Base-by-base conservation (phyloP, 2,113 vertebrate species). In the Pipra filicauda region DNA sequence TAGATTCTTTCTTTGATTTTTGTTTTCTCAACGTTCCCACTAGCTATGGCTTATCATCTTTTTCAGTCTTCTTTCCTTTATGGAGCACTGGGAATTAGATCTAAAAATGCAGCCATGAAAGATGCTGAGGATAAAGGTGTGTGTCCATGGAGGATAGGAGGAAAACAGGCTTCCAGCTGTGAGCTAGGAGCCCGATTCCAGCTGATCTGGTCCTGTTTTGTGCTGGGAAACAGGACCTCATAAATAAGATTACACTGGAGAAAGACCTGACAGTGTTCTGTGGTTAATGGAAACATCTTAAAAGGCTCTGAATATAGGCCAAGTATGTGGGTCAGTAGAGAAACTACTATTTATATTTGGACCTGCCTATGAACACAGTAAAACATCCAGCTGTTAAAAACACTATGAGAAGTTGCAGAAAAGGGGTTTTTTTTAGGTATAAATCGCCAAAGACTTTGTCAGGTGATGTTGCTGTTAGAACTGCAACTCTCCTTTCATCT, bases 301-400 rank as follows among this genome's bases (percentile, higher is more conserved):
- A 84, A 94, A 95, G 93, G 49, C 22, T 66, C 79, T 85, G 93
- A 95, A 93, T 91, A 58, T 89, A 88, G 91, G 94, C 94, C 94
- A 96, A 97, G 74, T 82, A 93, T 95, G 87, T 93, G 89, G 95
- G 93, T 94, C 95, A 97, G 87, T 85, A 88, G 91, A 97, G 95
- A 89, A 95, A 89, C 76, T 82, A 23, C 80, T 89, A 87, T 91
- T 94, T 94, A 61, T 93, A 76, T 89, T 95, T 94, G 81, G 93
- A 93, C 41, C 77, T 93, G 87, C 77, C 57, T 91, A 5, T 75
- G 87, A 94, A 79, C 73, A 33, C 70, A 89, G 83, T 72, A 73
- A 79, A 91, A 93, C 65, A 92, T 79, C 66, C 93, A 95, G 94
- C 95, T 97, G 89, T 75, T 95, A 89, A 91, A 94, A 96, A 89